Base-by-base conservation (phyloP, 2,797 vertebrate species). In the Danio choprae region DNA sequence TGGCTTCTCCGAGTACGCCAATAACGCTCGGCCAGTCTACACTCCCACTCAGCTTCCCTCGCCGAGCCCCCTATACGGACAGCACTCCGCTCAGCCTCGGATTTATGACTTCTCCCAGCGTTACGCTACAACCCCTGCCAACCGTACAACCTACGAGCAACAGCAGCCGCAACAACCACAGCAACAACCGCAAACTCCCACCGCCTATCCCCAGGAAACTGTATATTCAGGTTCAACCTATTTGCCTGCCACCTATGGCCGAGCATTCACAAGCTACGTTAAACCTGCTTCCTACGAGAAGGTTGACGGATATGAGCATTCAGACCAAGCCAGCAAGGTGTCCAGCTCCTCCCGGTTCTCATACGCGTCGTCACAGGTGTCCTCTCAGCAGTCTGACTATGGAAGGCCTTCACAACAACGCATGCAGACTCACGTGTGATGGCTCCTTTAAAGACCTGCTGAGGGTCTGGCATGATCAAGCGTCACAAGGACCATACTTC, bases 391-490 rank as follows among this genome's bases (percentile, higher is more conserved):
- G 89, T 95, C 94, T 11, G 95, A 96, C 90, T 95, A 94, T 22
- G 93, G 95, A 48, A 91, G 95, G 15, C 95, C 95, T 7, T 93
- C 94, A 53, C 96, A 94, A 16, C 91, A 95, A 2, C 95, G 96
- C 78, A 97, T 97, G 94, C 96, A 98, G 90, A 98, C 96, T 76
- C 96, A 98, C 1, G 96, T 98, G 89, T 98, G 94, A 97, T 22
- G 58, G 83, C 82, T 84, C 5, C 4, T 2, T 10, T 41, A 16
- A 74, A 76, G 74, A 69, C 53, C 69, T 5, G 8, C 44, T 13
- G 15, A 60, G 53, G n/a, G 75, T 70, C 48, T 74, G 55, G 80
- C 59, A 82, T 1, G 64, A 84, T 88, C 86, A 87, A 29, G 86
- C 56, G 65, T 64, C 86, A 90, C 86, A 88, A 87, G 29, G 80